Evolutionary conservation across 2,888 invertebrate genomes (phyloP).

Genomic region (Aethes cnicana): DNA sequence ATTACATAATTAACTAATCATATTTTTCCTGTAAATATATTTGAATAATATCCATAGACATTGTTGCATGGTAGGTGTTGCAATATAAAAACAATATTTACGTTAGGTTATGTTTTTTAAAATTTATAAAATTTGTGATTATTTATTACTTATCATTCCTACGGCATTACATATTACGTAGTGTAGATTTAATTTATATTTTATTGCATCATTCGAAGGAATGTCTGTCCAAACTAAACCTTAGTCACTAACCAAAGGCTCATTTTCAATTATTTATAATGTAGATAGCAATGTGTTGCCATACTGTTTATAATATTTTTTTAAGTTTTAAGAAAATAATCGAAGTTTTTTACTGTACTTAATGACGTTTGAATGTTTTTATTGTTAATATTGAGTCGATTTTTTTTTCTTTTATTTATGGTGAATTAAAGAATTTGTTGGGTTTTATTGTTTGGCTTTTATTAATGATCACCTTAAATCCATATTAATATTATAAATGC

Average conservation of each 20-base stretch:
- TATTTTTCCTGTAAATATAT: too few relatives aligned
- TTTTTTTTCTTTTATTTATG: constrained; percentile 32
- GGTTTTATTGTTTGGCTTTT: constrained; percentile 34
- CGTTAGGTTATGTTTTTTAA: neutral
- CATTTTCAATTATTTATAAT: too few relatives aligned
- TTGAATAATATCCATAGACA: too few relatives aligned
- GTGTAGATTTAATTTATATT: too few relatives aligned
- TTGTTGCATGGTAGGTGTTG: too few relatives aligned
- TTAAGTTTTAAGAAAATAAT: constrained; percentile 10
- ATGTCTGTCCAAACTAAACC: too few relatives aligned
- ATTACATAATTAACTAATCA: too few relatives aligned
- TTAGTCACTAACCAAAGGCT: too few relatives aligned
- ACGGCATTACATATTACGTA: constrained; percentile 1
- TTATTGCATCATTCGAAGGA: too few relatives aligned
- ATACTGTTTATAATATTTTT: neutral
- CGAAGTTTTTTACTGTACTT: constrained; percentile 1
- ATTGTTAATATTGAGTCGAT: constrained; percentile 28
- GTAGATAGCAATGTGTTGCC: neutral
- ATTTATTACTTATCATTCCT: constrained; percentile 23
- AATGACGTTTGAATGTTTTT: constrained; percentile 28
- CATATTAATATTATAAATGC: neutral
- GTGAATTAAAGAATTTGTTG: constrained; percentile 49
- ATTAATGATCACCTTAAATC: neutral
- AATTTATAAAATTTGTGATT: constrained; percentile 7
- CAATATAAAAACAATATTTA: neutral